Conservation (phyloP, 2,888 invertebrate genomes). For the Oscheius sp. region DNA sequence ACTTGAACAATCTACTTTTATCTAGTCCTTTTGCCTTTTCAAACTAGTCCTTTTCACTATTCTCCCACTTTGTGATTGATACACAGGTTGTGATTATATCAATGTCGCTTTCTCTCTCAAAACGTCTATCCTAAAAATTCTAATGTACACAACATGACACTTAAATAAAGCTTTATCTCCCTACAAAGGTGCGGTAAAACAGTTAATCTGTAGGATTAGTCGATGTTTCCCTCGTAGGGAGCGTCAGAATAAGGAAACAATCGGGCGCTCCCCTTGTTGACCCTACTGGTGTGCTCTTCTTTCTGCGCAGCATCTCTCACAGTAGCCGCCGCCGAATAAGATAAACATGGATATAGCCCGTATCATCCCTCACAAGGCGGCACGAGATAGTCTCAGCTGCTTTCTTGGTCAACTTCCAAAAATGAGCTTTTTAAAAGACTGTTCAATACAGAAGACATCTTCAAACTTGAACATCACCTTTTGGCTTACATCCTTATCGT, state of each 20-base stretch:
- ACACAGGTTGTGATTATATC: constrained; percentile 30
- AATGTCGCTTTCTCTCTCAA: constrained; percentile 11
- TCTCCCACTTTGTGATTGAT: constrained; percentile 16
- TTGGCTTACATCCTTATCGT: no score
- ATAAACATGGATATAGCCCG: constrained; percentile 37
- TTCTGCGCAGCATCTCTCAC: constrained; percentile 34
- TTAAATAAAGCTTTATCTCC: constrained; percentile 10
- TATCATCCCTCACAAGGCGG: constrained; percentile 34
- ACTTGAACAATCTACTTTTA: constrained; percentile 1
- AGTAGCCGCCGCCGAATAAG: constrained; percentile 38
- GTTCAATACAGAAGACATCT: background rate
- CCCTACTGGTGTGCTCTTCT: constrained; percentile 36
- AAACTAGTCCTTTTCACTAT: constrained; percentile 1
- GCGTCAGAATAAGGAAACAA: constrained; percentile 37
- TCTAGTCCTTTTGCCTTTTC: background rate
- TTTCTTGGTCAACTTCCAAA: background rate
- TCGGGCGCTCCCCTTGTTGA: constrained; percentile 37
- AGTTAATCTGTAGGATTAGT: constrained; percentile 33
- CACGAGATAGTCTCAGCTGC: constrained; percentile 10
- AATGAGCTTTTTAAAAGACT: no score
- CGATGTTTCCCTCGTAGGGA: constrained; percentile 32
- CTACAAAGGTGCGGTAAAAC: constrained; percentile 28
- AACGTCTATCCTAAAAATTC: background rate
- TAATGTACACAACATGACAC: background rate
- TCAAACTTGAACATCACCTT: no score